phyloP scores from a whole-genome alignment of 2,888 invertebrate genomes.

The Nebria salina region DNA sequence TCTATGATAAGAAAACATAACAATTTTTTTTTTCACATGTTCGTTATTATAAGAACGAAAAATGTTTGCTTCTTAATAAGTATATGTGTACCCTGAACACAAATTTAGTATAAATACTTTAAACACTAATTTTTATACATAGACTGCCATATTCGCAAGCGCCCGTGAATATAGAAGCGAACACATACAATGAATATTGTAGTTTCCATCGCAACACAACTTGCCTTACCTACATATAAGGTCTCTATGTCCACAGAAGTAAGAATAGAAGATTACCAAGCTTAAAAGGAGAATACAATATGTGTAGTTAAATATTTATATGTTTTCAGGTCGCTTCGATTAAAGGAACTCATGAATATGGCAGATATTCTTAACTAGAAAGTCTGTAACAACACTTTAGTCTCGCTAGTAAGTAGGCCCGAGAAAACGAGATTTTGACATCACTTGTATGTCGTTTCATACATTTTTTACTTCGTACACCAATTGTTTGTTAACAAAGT shows the following conservation, averaged over 20 bases:
- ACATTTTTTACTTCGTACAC: neutral
- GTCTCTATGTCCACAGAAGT: neutral
- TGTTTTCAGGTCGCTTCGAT: slow-evolving; percentile 27
- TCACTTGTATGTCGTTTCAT: neutral
- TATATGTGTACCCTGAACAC: slow-evolving; percentile 32
- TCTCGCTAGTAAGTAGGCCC: slow-evolving; percentile 26
- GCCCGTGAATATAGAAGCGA: slow-evolving; percentile 15
- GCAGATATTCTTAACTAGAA: slow-evolving; percentile 31
- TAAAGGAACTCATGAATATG: slow-evolving; percentile 31
- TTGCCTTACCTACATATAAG: neutral
- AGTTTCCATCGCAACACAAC: neutral
- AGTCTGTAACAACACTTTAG: slow-evolving; percentile 30
- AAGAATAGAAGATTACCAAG: slow-evolving; percentile 15
- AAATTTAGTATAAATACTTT: slow-evolving; percentile 30
- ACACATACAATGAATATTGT: slow-evolving; percentile 21
- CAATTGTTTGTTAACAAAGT: neutral
- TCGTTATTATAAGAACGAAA: neutral
- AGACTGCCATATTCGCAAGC: slow-evolving; percentile 24
- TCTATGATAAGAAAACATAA: neutral
- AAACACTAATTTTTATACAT: slow-evolving; percentile 34
- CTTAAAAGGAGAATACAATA: slow-evolving; percentile 22
- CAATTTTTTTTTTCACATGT: neutral
- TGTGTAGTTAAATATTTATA: slow-evolving; percentile 29
- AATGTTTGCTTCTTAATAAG: neutral
- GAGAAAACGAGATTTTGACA: slow-evolving; percentile 15